Percentiles rank a stretch among this genome's conserved stretches.
Evolutionary conservation across 2,113 vertebrate genomes (phyloP).

Genomic region (Pelusios castaneus): DNA sequence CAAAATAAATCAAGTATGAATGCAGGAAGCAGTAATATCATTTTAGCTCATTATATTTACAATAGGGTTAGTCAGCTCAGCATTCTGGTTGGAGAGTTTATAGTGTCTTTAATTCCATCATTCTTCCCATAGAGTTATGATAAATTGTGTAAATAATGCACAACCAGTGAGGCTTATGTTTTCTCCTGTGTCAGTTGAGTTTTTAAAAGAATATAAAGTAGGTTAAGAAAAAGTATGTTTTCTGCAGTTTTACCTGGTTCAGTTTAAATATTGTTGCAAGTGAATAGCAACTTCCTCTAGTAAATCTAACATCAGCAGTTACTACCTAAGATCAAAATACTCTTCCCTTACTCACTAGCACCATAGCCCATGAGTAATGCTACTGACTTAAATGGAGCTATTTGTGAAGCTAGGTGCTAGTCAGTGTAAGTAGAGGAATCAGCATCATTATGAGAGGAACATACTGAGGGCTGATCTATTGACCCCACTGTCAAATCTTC

Average conservation of each 20-base stretch:
- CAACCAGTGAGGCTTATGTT: not conserved
- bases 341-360: not conserved
- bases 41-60: not conserved
- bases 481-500: not conserved
- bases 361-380: not conserved
- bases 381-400: not conserved
- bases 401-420: not conserved
- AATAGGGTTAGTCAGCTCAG: conserved; percentile 9
- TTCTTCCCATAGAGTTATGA: not conserved
- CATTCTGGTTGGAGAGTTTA: not conserved
- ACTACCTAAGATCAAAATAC: not conserved
- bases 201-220: not conserved
- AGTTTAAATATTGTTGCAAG: not conserved
- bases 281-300: not conserved
- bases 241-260: accelerated
- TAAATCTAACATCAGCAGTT: not conserved
- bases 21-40: not conserved
- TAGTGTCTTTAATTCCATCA: not conserved
- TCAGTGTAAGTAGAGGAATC: not conserved
- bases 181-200: not conserved
- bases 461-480: not conserved
- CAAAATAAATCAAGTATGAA: not conserved
- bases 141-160: not conserved
- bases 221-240: not conserved
- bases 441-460: not conserved